Percentiles rank a stretch among this genome's conserved stretches.
phyloP scores from a whole-genome alignment of 1,140 invertebrate species.

The Sweltsa coloradensis region DNA sequence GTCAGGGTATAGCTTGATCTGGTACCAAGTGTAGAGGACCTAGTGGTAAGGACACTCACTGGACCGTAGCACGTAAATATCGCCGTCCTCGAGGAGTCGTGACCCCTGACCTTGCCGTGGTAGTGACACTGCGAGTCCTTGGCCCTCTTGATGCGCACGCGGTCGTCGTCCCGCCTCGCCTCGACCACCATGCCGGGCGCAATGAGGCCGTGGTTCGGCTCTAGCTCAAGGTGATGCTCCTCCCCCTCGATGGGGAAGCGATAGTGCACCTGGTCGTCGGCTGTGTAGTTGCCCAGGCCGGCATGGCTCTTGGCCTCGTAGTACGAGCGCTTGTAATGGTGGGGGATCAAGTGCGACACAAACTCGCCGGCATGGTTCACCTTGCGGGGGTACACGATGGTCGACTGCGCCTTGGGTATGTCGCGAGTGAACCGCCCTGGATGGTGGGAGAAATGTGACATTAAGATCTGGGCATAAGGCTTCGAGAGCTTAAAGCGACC shows the following conservation, averaged over 20 bases:
- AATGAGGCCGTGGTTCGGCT: conserved; percentile 28
- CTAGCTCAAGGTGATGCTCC: conserved; percentile 28
- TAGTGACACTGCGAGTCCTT: conserved; percentile 31
- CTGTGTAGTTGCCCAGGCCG: conserved; percentile 8
- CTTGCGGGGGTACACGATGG: conserved; percentile 26
- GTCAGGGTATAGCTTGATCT: too few species aligned
- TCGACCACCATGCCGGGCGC: conserved; percentile 25
- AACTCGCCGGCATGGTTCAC: conserved; percentile 27
- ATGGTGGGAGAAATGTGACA: too few species aligned
- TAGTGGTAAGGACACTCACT: conserved; percentile 31
- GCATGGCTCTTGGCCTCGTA: conserved; percentile 14
- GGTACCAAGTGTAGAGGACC: too few species aligned
- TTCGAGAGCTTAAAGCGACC: too few species aligned
- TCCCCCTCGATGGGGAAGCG: conserved; percentile 25
- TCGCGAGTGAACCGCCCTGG: conserved; percentile 18
- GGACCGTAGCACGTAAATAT: conserved; percentile 38
- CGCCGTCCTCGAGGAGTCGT: conserved; percentile 30
- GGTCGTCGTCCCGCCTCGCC: conserved; percentile 23
- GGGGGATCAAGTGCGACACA: conserved; percentile 26
- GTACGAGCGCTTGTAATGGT: conserved; percentile 21
- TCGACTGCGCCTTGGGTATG: conserved; percentile 19
- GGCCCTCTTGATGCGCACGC: conserved; percentile 18
- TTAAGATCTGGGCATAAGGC: too few species aligned
- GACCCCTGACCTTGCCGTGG: conserved; percentile 28
- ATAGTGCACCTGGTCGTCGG: conserved; percentile 27